Base-by-base conservation (phyloP, 35 echinoderm and acorn worm genomes). In the Eucidaris tribuloides region DNA sequence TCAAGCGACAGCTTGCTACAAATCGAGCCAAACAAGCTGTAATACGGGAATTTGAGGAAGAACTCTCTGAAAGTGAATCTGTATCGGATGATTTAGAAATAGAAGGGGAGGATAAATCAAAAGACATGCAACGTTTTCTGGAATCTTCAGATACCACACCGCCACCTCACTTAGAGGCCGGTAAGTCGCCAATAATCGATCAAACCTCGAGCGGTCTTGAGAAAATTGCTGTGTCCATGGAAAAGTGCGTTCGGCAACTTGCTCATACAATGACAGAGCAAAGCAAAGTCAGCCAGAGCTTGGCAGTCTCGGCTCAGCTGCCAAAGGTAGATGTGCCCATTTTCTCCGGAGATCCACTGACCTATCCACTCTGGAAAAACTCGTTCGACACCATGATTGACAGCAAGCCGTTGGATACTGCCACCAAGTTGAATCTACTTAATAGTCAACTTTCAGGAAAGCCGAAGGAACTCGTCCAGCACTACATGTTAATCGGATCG, bases 401-500 rank as follows among this genome's bases (percentile, higher is more conserved):
- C 18, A n/a, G 17, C 18, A 23, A 70, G 31, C 64, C 64, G 18
- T 0, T 70, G 18, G 64, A 70, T 28, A 17, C 29, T 18, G 64
- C 31, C 64, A 70, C 64, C 0, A 57, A 62, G 37, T 34, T 82
- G 0, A 82, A 82, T 35, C 34, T 54, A 5, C 27, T 82, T 4
- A 82, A 58, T 37, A 24, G 62, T 23, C 52, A 82, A 1, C 20
- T 57, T 18, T 0, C 52, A 3, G 55, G 79, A 15, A 58, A 61
- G 28, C 79, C 79, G 15, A 82, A 56, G 32, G 22, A 30, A 11
- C 25, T 82, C 28, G 56, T 82, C 1, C 18, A 28, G 23, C 48
- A 82, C 37, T 82, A 82, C 56, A 40, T 84, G 58, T 41, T 84
- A 36, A 19, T 84, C 7, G 29, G 62, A 65, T 66, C 58, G 5